Evolutionary conservation across 1,140 invertebrate species (phyloP), one percentile per base, ranked within the genome.

Genomic region (Eumaeus atala): DNA sequence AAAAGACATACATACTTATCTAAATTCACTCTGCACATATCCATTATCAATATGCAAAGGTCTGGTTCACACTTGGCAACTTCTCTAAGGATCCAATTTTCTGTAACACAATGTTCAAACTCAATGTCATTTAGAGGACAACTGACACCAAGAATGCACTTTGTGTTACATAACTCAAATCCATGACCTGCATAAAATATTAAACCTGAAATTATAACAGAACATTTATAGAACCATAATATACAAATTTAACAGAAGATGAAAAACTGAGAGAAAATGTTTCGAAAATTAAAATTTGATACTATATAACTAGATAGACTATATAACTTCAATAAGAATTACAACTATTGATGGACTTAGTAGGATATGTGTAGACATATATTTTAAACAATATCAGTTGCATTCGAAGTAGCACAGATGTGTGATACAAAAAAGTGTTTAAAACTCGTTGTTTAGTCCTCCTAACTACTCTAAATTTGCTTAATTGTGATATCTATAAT

Each of bases 141-240:
- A 35, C 87, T 77, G 8, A 77, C 70, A 9, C 82, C 70, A 0
- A 87, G 58, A 61, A 87, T 78, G 53, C 77, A 87, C 62, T 81
- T 87, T 21, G 76, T 82, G 47, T 87, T 86, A 36, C 75, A 77
- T 44, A 87, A 37, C 57, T 88, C 82, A 64, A 81, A 87, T 5
- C 87, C 87, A 70, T 88, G 87, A 9, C 87, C 87, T 16, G 83
- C 87, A 63, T 86, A 87, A 57, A 87, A 87, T 28, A 87, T 72
- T 34, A 88, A 76, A 66, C 74, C 87, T 88, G 66, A 38, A 85
- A 84, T 49, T 34, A 16, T 37, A 35, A 6, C 28, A 10, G 10
- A 36, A n/a, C n/a, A n/a, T n/a, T 21, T 10, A 50, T 16, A 28
- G 7, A 37, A 42, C n/a, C n/a, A 37, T 6, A 3, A 12, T 34